phyloP scores from a whole-genome alignment of 2,888 invertebrate species.

The Tridacna gigas region DNA sequence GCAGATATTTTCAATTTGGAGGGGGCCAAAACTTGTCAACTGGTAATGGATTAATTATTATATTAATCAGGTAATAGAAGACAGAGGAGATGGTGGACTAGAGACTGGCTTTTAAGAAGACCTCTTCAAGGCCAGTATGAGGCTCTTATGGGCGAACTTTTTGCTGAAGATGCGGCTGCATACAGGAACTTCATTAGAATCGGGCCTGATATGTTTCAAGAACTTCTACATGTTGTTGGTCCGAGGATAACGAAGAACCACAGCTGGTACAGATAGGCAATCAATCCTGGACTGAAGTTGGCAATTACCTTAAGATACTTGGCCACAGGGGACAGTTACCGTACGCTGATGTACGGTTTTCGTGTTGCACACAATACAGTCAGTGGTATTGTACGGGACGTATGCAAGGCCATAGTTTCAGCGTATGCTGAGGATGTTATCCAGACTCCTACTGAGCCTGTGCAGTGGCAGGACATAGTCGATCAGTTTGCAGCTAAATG shows the following conservation, averaged over 20 bases:
- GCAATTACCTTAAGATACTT: too few relatives aligned
- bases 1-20: too few relatives aligned
- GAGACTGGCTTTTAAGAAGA: too few relatives aligned
- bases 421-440: conserved; percentile 46
- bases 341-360: too few relatives aligned
- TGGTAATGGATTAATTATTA: too few relatives aligned
- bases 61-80: conserved; percentile 9
- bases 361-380: too few relatives aligned
- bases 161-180: not conserved
- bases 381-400: too few relatives aligned
- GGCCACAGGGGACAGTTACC: too few relatives aligned
- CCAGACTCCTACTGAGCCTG: conserved; percentile 33
- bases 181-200: conserved; percentile 29
- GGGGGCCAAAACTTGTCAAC: too few relatives aligned
- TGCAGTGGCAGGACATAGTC: conserved; percentile 24
- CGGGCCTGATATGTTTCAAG: conserved; percentile 28
- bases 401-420: too few relatives aligned
- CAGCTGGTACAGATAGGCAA: conserved; percentile 18
- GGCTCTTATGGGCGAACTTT: conserved; percentile 29
- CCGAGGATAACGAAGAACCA: conserved; percentile 17
- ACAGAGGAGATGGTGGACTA: too few relatives aligned
- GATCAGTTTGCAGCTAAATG: conserved; percentile 36
- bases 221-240: conserved; percentile 9
- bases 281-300: conserved; percentile 13
- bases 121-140: conserved; percentile 41